Conservation (phyloP, 2,113 vertebrate genomes). For the Oreochromis niloticus region DNA sequence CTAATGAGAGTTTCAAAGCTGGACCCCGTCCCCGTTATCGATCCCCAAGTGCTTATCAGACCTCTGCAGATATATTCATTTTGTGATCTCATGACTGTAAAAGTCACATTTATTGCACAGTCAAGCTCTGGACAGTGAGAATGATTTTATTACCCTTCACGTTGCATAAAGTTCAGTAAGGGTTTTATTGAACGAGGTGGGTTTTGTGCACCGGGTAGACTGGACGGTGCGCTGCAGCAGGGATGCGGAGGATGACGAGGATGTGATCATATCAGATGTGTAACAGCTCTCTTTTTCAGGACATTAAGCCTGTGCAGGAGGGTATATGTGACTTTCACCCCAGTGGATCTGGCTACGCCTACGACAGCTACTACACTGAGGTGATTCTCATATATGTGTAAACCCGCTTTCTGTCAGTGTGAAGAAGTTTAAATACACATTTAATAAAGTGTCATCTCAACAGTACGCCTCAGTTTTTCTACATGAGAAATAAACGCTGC, state of each 20-base stretch:
- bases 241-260: not conserved
- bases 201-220: not conserved
- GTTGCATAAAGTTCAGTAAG: not conserved
- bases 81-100: conserved; percentile 8
- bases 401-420: not conserved
- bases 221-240: not conserved
- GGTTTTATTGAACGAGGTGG: not conserved
- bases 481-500: not conserved
- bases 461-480: not conserved
- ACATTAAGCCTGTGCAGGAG: conserved; percentile 78
- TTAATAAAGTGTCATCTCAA: not conserved
- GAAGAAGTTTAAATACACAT: not conserved
- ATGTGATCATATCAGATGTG: not conserved
- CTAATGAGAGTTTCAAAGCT: not conserved
- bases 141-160: conserved; percentile 19
- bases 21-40: conserved; percentile 7
- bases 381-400: conserved; percentile 60
- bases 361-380: conserved; percentile 85
- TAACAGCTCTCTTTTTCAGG: conserved; percentile 63
- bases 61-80: conserved; percentile 30
- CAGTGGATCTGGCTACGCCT: conserved; percentile 77
- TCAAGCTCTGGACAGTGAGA: conserved; percentile 10
- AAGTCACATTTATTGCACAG: conserved; percentile 42
- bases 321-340: conserved; percentile 83
- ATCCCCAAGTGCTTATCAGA: conserved; percentile 22